Evolutionary conservation across 1,140 invertebrate genomes (phyloP), one percentile per base, ranked within the genome.

Genomic region (Trialeurodes vaporariorum): DNA sequence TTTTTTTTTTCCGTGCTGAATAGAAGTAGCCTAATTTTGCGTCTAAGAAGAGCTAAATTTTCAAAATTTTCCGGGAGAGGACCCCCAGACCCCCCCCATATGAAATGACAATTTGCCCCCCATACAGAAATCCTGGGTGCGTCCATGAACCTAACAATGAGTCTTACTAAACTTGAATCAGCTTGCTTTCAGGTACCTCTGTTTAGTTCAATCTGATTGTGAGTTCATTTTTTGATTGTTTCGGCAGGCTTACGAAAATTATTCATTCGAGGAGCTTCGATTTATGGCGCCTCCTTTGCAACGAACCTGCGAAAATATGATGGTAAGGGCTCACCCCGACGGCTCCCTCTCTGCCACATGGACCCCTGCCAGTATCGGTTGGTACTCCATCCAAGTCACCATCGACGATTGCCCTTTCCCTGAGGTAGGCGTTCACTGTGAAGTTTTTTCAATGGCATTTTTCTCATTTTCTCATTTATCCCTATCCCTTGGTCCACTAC

Each of bases 241-340:
- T 67, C 76, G 75, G 23, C 76, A 91, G 85, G 84, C 87, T 0
- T 98, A 93, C 79, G 90, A 95, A 73, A 92, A 94, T 76, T 97
- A 94, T 74, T 97, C 94, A 0, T 97, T 98, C 80, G 96, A 98
- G 79, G 96, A 98, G 77, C 79, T 99, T 2, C 86, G 96, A 27
- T 89, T 87, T 70, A 87, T 88, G 49, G 91, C 89, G 9, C 90
- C 90, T 1, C 80, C 84, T 1, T 79, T 89, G 1, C 86, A 86
- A 68, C 78, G 90, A 63, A 86, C 89, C 1, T 88, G 86, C 71
- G 94, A 96, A 77, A 89, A 87, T 68, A 90, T 97, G 83, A 79
- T 89, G 13, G 92, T 96, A 0, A 82, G 89, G 66, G 83, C 87
- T 21, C 92, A 94, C 76, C 83, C 85, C 59, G 93, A 96, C 77